A percentile compares a stretch with the other conserved stretches of the same genome.
Evolutionary conservation across 1,140 invertebrate species (phyloP).

Genomic region (Drosophila trapezifrons): DNA sequence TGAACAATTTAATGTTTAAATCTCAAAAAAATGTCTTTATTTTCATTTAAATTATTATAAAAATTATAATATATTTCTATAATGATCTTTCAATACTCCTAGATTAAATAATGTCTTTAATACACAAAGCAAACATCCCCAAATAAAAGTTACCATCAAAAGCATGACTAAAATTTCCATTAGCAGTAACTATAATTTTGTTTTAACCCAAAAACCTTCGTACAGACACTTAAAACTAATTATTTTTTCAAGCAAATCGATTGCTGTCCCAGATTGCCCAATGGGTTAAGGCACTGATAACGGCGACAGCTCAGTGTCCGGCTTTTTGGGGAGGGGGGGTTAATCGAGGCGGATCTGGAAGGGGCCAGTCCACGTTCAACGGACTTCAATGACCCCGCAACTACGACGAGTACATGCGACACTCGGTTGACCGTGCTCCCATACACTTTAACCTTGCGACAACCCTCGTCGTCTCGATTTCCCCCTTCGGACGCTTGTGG

Average conservation of each 20-base stretch:
- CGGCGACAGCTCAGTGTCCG: not conserved
- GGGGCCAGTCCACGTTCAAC: slow-evolving; percentile 36
- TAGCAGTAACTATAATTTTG: not conserved
- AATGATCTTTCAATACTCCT: not conserved
- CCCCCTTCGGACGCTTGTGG: not conserved
- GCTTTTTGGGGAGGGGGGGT: not conserved
- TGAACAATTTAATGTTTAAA: not conserved
- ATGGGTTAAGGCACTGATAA: slow-evolving; percentile 39
- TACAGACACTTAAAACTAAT: slow-evolving; percentile 24
- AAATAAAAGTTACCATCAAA: slow-evolving; percentile 7
- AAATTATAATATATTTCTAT: too few relatives aligned
- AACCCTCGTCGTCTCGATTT: slow-evolving; percentile 33
- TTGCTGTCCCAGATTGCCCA: slow-evolving; percentile 25
- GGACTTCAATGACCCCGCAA: slow-evolving; percentile 44
- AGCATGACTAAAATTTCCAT: not conserved
- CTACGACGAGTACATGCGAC: slow-evolving; percentile 11
- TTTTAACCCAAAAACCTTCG: slow-evolving; percentile 5
- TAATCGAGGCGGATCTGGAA: slow-evolving; percentile 12
- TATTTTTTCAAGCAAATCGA: slow-evolving; percentile 15
- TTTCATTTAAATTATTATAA: too few relatives aligned
- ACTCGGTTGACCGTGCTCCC: slow-evolving; percentile 30
- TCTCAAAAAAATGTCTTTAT: too few relatives aligned
- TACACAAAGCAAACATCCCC: not conserved
- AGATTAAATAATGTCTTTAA: too few relatives aligned
- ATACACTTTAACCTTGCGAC: slow-evolving; percentile 42